Percentiles rank a stretch among this genome's conserved stretches.
phyloP scores from a whole-genome alignment of 92 coral and sea anemone species.

The Pocillopora grandis region DNA sequence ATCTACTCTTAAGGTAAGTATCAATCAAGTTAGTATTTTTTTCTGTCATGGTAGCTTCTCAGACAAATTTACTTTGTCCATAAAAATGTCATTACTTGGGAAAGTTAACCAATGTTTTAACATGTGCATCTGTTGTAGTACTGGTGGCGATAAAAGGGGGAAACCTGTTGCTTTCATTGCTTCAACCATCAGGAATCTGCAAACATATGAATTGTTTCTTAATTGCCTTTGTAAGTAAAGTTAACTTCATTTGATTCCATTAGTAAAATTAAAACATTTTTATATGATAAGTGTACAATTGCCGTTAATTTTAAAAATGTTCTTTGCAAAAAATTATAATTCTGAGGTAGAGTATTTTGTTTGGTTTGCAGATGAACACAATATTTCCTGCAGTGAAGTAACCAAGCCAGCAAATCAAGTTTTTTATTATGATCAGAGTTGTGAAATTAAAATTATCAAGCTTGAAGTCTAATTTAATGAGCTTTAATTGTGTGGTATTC shows the following conservation, averaged over 20 bases:
- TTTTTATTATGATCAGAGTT: slow-evolving; percentile 54
- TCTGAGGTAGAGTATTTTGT: not conserved
- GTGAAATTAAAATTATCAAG: slow-evolving; percentile 49
- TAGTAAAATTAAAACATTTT: too few species aligned
- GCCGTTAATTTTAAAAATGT: too few species aligned
- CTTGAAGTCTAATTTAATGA: slow-evolving; percentile 21
- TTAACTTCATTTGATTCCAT: not conserved
- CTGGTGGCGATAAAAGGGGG: slow-evolving; percentile 28
- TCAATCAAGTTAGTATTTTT: not conserved
- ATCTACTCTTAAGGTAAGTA: slow-evolving; percentile 55
- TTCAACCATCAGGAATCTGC: slow-evolving; percentile 72
- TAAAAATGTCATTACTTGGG: too few species aligned
- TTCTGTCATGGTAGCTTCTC: not conserved
- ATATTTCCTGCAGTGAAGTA: slow-evolving; percentile 39
- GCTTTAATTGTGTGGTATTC: too few species aligned
- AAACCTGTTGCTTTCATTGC: slow-evolving; percentile 68
- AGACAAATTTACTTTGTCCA: too few species aligned
- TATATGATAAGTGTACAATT: too few species aligned
- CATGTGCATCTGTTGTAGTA: slow-evolving; percentile 11
- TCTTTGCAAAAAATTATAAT: not conserved
- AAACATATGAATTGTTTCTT: slow-evolving; percentile 61
- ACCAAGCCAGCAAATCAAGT: slow-evolving; percentile 41
- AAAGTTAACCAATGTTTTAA: not conserved
- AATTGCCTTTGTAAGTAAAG: slow-evolving; percentile 51
- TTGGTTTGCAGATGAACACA: slow-evolving; percentile 26